phyloP scores from a whole-genome alignment of 2,888 invertebrate species.

The Oscheius sp. region DNA sequence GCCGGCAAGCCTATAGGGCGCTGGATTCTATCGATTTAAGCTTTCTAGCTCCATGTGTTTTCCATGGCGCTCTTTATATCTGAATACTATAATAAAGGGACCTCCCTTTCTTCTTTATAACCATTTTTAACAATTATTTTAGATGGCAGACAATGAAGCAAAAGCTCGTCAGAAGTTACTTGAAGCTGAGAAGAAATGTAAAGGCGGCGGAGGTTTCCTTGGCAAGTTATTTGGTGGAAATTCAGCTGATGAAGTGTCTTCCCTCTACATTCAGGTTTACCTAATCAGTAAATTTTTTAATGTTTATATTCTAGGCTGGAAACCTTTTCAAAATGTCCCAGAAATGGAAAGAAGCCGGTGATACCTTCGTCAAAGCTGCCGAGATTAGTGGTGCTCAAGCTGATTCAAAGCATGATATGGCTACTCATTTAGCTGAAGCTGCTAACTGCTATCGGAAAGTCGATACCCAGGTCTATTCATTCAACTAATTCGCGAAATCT shows the following conservation, averaged over 20 bases:
- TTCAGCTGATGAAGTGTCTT: constrained; percentile 58
- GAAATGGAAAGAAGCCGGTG: constrained; percentile 93
- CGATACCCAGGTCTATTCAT: too few species aligned
- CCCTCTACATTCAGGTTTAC: constrained; percentile 63
- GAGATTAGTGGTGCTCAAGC: constrained; percentile 78
- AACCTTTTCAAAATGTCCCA: constrained; percentile 99
- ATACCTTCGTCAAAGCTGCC: constrained; percentile 91
- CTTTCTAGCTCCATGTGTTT: constrained; percentile 3
- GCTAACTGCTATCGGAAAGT: constrained; percentile 80
- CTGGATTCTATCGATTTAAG: constrained; percentile 24
- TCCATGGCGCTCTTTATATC: constrained; percentile 11
- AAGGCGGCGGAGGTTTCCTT: constrained; percentile 66
- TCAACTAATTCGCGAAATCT: too few species aligned
- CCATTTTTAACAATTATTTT: neutral
- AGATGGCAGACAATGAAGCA: constrained; percentile 65
- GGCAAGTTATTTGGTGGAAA: constrained; percentile 54
- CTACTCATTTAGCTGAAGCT: constrained; percentile 93
- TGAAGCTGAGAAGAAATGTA: constrained; percentile 67
- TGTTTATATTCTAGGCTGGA: constrained; percentile 80
- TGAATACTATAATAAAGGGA: neutral
- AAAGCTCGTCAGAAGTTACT: constrained; percentile 66
- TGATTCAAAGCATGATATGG: constrained; percentile 86
- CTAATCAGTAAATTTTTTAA: neutral
- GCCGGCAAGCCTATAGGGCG: constrained; percentile 21
- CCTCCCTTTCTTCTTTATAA: neutral